phyloP scores from a whole-genome alignment of 2,888 invertebrate species.

The Andrena praecox region DNA sequence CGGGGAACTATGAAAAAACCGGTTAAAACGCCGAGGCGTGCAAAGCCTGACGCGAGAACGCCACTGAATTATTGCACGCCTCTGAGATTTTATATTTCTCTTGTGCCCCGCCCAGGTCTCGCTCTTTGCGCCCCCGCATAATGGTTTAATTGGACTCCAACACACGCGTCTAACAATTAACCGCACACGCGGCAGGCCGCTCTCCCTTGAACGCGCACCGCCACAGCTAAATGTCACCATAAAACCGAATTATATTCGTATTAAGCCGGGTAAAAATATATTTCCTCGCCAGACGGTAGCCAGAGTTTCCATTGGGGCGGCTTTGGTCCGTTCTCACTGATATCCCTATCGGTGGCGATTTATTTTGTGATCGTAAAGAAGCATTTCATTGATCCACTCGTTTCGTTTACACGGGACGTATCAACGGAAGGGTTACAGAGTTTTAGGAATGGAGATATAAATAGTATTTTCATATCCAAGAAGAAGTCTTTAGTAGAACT shows the following conservation, averaged over 20 bases:
- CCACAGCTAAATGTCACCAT: slow-evolving; percentile 70
- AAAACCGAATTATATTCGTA: slow-evolving; percentile 76
- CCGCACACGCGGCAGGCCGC: slow-evolving; percentile 60
- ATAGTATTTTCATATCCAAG: too few species aligned
- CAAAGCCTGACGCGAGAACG: slow-evolving; percentile 73
- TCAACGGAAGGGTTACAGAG: too few species aligned
- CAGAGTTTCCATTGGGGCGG: slow-evolving; percentile 26
- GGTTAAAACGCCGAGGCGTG: slow-evolving; percentile 67
- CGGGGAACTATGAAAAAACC: slow-evolving; percentile 66
- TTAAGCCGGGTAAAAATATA: slow-evolving; percentile 67
- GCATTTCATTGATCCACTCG: too few species aligned
- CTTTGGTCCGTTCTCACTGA: slow-evolving; percentile 15
- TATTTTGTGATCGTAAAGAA: too few species aligned
- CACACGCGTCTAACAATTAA: slow-evolving; percentile 75
- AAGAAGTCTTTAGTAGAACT: too few species aligned
- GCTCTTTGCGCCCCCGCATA: slow-evolving; percentile 67
- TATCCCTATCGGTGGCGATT: slow-evolving; percentile 30
- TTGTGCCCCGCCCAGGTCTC: slow-evolving; percentile 39
- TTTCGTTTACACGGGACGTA: too few species aligned
- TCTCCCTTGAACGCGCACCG: slow-evolving; percentile 50
- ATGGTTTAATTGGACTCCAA: slow-evolving; percentile 79
- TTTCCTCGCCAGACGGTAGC: slow-evolving; percentile 41
- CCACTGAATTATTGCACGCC: slow-evolving; percentile 74
- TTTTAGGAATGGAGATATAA: too few species aligned
- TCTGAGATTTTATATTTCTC: slow-evolving; percentile 75